Conservation (phyloP, 2,113 vertebrate species). For the Calyptomena viridis region DNA sequence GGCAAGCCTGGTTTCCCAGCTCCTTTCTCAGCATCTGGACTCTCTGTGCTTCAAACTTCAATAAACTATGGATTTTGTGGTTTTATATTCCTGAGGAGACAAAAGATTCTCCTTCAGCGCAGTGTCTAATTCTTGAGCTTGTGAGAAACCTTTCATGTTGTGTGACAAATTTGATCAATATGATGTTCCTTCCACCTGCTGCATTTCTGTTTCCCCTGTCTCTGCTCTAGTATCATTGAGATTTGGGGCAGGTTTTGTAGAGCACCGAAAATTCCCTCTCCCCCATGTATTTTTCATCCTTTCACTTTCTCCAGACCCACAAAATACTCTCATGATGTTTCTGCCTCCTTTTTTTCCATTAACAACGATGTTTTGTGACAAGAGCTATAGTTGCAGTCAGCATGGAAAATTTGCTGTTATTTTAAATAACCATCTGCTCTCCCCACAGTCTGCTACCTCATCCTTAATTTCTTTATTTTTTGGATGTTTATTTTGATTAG, state of each 20-base stretch:
- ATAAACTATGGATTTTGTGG: background rate
- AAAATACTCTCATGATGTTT: background rate
- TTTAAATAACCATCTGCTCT: constrained; percentile 68
- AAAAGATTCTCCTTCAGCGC: background rate
- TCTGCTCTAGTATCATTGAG: background rate
- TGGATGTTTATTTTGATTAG: constrained; percentile 67
- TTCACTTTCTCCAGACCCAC: background rate
- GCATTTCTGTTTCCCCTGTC: background rate
- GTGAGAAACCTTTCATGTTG: background rate
- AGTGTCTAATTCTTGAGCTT: background rate
- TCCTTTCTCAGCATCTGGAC: background rate
- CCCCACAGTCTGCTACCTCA: constrained; percentile 59
- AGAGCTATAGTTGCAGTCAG: constrained; percentile 27
- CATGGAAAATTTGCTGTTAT: constrained; percentile 49
- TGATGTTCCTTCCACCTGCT: background rate
- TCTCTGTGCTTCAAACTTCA: background rate
- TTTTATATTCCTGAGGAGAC: background rate
- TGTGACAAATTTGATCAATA: background rate
- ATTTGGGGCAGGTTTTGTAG: background rate
- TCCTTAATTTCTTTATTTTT: constrained; percentile 58
- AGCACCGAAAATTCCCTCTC: background rate
- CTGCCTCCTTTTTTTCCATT: constrained; percentile 10
- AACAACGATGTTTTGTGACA: constrained; percentile 43
- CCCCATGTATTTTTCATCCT: background rate
- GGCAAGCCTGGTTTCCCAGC: background rate